Evolutionary conservation across 2,113 vertebrate species (phyloP), one percentile per base, ranked within the genome.

Genomic region (Aegotheles bennettii): DNA sequence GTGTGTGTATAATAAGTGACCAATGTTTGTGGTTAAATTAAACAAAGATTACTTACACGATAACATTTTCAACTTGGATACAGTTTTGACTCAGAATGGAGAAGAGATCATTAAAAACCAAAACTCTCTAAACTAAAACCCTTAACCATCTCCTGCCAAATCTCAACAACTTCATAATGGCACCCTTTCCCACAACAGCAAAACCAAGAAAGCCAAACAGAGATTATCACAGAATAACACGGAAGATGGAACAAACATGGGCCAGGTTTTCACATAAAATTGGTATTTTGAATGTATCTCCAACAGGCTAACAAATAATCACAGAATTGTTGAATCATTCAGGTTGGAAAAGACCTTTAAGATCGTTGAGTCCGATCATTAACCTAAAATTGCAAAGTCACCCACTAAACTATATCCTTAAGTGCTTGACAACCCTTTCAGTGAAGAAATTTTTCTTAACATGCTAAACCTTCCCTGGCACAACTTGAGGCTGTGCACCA

Each of bases 321-420:
- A 29, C 17, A 20, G 51, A 29, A 53, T 15, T 11, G 31, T 31
- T 26, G 51, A 53, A 53, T 29, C 51, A 40, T 20, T 42, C 3
- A 42, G 9, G 12, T 6, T 67, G 40, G 33, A 70, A 45, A 79
- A 61, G 9, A 51, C 18, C 10, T 71, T 45, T 16, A 17, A n/a
- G 23, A 60, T 38, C 6, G 7, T 4, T 0, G 0, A 53, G 31
- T 24, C 9, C 43, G n/a, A n/a, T n/a, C n/a, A 83, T 23, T 56
- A 67, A 64, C 4, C 13, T 33, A 63, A 18, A 31, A 64, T 11
- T 56, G 35, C 16, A 20, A 71, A 56, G 57, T 13, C n/a, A n/a
- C 0, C 13, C 25, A 77, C 6, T 36, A 78, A 82, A 68, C 24
- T 15, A 25, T 15, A 15, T 17, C 24, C 17, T 2, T 11, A 82